A percentile compares a stretch with the other conserved stretches of the same genome.
These are phyloP conservation scores for Dolomedes plantarius DNA, from an alignment of 2,888 invertebrate genomes.

Conservation along the genomic window DNA sequence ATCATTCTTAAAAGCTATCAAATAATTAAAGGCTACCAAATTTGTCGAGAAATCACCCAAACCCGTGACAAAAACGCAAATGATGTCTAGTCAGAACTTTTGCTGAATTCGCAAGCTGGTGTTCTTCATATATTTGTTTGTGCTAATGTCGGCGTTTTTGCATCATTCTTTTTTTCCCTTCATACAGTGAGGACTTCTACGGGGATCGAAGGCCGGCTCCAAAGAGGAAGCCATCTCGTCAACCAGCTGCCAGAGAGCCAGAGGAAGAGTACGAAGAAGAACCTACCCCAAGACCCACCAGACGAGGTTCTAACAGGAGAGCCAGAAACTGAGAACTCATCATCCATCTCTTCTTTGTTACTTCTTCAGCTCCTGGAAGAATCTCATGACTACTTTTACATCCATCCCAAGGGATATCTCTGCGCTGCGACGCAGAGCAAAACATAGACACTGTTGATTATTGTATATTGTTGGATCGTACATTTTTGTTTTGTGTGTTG, in stretches of 20 bases:
- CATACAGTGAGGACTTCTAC: slow-evolving; percentile 60
- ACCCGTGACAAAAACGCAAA: too few species aligned
- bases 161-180: too few species aligned
- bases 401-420: neutral
- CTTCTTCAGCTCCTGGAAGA: neutral
- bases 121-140: too few species aligned
- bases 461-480: neutral
- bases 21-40: too few species aligned
- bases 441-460: neutral
- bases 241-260: slow-evolving; percentile 31
- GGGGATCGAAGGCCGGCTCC: slow-evolving; percentile 31
- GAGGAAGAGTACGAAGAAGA: slow-evolving; percentile 23
- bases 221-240: slow-evolving; percentile 39
- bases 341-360: neutral
- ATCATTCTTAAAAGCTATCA: too few species aligned
- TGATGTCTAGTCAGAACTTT: too few species aligned
- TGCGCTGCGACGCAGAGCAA: neutral
- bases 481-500: neutral
- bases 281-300: slow-evolving; percentile 38
- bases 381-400: neutral
- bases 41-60: too few species aligned
- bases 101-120: too few species aligned
- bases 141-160: too few species aligned
- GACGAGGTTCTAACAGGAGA: slow-evolving; percentile 39
- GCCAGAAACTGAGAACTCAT: slow-evolving; percentile 23